Conservation (phyloP, 2,888 invertebrate species). For the Mythimna loreyi region DNA sequence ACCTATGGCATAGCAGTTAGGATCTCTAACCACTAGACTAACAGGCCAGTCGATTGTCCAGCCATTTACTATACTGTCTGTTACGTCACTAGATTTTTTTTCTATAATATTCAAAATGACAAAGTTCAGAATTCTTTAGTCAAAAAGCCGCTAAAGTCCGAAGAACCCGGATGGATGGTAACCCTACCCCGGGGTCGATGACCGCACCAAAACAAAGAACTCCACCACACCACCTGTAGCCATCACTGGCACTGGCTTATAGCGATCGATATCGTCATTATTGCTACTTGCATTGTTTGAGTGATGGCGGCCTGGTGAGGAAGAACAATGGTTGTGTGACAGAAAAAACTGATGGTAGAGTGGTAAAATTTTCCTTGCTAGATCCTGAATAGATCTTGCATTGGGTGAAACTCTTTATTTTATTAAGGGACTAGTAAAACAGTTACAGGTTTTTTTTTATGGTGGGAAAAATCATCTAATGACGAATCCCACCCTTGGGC, state of each 20-base stretch:
- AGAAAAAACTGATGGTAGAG: background rate
- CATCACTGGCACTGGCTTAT: constrained; percentile 42
- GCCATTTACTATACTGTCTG: background rate
- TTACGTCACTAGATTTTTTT: background rate
- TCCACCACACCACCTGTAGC: constrained; percentile 82
- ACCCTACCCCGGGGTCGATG: constrained; percentile 75
- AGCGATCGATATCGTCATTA: constrained; percentile 55
- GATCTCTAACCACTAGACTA: too few species aligned
- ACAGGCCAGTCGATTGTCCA: too few species aligned
- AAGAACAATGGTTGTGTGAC: constrained; percentile 2
- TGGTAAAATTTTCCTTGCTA: background rate
- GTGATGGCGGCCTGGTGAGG: constrained; percentile 7
- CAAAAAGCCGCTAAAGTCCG: background rate
- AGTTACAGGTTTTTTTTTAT: too few species aligned
- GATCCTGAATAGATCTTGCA: background rate
- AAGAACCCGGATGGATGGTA: background rate
- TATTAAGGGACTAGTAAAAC: too few species aligned
- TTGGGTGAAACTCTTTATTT: background rate
- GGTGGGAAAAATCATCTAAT: too few species aligned
- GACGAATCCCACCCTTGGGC: too few species aligned
- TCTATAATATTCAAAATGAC: background rate
- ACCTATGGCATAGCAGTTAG: too few species aligned
- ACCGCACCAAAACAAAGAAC: constrained; percentile 85
- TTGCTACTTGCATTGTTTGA: constrained; percentile 35
- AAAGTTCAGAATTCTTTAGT: background rate